Evolutionary conservation across 2,113 vertebrate species (phyloP).

Genomic region (Micromys minutus): DNA sequence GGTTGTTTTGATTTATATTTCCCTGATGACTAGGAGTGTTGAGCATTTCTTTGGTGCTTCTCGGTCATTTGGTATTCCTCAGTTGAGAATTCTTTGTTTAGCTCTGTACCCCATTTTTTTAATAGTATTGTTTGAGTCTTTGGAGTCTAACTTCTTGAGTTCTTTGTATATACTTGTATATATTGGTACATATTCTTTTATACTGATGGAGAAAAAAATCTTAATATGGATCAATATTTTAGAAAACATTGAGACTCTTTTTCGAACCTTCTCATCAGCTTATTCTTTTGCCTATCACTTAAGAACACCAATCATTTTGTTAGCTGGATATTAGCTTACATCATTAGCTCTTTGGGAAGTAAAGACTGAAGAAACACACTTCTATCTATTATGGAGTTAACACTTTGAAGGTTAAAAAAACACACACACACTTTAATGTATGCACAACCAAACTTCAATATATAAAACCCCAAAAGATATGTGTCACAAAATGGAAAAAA

Average conservation of each 20-base stretch:
- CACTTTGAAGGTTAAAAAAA: constrained; percentile 5
- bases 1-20: too few species aligned
- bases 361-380: neutral
- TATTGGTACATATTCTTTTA: too few species aligned
- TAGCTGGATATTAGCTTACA: neutral
- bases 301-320: neutral
- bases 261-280: neutral
- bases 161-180: too few species aligned
- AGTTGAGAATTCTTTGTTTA: too few species aligned
- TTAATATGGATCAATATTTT: constrained; percentile 6
- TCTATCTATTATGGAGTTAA: neutral
- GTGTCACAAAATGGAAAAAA: neutral
- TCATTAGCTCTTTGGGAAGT: neutral
- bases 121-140: too few species aligned
- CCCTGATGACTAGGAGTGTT: too few species aligned
- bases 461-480: neutral
- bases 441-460: constrained; percentile 8
- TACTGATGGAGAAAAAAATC: neutral
- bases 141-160: too few species aligned
- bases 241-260: neutral
- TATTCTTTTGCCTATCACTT: neutral
- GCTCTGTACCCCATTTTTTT: too few species aligned
- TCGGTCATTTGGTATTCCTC: too few species aligned
- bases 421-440: neutral
- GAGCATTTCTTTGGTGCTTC: too few species aligned